phyloP scores from a whole-genome alignment of 1,140 invertebrate species.

The Colletes gigas region DNA sequence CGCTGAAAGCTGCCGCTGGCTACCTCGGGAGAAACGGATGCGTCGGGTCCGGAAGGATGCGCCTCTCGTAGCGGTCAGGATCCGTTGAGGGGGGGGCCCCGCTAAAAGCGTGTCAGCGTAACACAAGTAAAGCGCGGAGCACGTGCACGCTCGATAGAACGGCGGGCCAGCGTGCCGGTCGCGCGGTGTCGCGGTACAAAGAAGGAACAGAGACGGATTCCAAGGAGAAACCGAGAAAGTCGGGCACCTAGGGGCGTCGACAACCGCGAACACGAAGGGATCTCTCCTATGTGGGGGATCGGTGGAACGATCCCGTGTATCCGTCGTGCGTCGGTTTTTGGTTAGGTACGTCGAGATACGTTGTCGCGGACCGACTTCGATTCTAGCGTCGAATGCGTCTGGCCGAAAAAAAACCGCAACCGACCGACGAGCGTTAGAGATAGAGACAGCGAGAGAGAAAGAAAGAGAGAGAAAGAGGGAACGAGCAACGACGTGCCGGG shows the following conservation, averaged over 20 bases:
- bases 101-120: constrained; percentile 22
- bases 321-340: background rate
- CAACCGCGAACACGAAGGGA: constrained; percentile 11
- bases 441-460: background rate
- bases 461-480: constrained; percentile 4
- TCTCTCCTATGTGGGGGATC: background rate
- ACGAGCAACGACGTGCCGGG: constrained; percentile 37
- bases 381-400: background rate
- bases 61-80: background rate
- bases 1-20: background rate
- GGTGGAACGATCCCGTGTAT: constrained; percentile 4
- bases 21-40: background rate
- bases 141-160: constrained; percentile 59
- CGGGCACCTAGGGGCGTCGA: constrained; percentile 46
- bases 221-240: too few relatives aligned
- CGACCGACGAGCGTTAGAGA: constrained; percentile 9
- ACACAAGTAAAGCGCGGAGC: constrained; percentile 9
- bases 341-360: background rate
- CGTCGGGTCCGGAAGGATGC: background rate
- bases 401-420: constrained; percentile 10
- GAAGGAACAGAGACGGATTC: constrained; percentile 2
- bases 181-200: background rate
- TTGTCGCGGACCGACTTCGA: background rate
- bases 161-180: constrained; percentile 20
- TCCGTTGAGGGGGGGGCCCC: background rate